Evolutionary conservation across 2,797 vertebrate species (phyloP), one percentile per base, ranked within the genome.

Genomic region (Chelonia mydas): DNA sequence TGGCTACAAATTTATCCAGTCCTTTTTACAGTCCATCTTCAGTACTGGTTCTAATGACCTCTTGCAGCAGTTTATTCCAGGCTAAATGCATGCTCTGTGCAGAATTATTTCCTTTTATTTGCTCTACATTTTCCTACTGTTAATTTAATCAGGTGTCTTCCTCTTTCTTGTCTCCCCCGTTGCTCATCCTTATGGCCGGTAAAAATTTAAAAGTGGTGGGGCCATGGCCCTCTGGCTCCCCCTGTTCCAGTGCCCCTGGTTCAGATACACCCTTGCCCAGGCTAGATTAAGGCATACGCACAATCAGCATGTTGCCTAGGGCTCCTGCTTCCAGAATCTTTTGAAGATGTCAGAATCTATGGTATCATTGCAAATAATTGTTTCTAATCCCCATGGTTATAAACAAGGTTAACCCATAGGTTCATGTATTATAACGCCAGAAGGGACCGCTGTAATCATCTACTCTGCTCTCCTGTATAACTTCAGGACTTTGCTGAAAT

Each of bases 41-140:
- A 92, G 93, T 91, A 96, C n/a, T 84, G 94, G 95, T 94, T 94
- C 90, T 84, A 96, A 91, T 90, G 96, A 91, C 55, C 94, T 93
- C 94, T 96, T 87, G 94, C 81, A 76, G 51, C 94, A 72, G 19
- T 72, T 72, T 37, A 41, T 21, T 72, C n/a, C 37, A 68, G 17
- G 68, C 92, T 90, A 90, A 41, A 84, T 87, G 59, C 84, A 15
- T 84, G 92, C 74, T 86, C 6, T 89, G 86, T 88, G 88, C 54
- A 47, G 93, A 96, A 97, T 96, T 92, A 96, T 94, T 96, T 93
- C 65, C 87, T 89, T 92, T 93, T 88, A 74, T 86, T 96, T 96
- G 90, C 81, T 76, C 23, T 76, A 76, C 47, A 76, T 27, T 76
- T 45, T 25, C 72, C 49, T 16, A 11, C 59, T 93, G 51, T 91